Conservation (phyloP, 2,888 invertebrate species). For the Nipponacmea schrenckii region DNA sequence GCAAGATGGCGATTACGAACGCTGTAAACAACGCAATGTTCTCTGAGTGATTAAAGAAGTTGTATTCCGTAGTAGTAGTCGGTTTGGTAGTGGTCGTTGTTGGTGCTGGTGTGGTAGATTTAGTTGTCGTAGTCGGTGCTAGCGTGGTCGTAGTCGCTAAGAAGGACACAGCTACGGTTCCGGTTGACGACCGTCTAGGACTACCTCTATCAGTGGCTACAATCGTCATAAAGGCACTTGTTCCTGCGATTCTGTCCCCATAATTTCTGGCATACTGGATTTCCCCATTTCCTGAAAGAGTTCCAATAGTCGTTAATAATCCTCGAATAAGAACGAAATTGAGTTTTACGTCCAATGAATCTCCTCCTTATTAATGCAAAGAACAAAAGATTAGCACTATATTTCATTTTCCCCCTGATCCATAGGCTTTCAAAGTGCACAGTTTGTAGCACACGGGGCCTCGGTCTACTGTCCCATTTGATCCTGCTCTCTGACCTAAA, state of each 20-base stretch:
- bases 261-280: constrained; percentile 8
- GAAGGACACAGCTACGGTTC: constrained; percentile 25
- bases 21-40: constrained; percentile 16
- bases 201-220: constrained; percentile 30
- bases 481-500: too few relatives aligned
- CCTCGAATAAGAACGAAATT: too few relatives aligned
- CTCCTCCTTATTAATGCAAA: too few relatives aligned
- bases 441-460: too few relatives aligned
- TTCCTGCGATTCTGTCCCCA: constrained; percentile 23
- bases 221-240: constrained; percentile 25
- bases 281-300: constrained; percentile 8
- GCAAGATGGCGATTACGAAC: constrained; percentile 4
- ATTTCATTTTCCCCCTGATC: too few relatives aligned
- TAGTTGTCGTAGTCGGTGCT: constrained; percentile 33
- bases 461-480: too few relatives aligned
- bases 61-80: constrained; percentile 17
- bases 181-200: constrained; percentile 22
- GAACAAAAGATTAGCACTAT: too few relatives aligned
- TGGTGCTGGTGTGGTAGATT: constrained; percentile 28
- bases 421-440: too few relatives aligned
- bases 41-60: constrained; percentile 11
- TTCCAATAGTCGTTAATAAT: too few relatives aligned
- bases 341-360: too few relatives aligned
- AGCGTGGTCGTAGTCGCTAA: constrained; percentile 33
- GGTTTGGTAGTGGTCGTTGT: constrained; percentile 26